These are phyloP conservation scores for Synanthedon tipuliformis DNA, from an alignment of 2,888 invertebrate species.

Conservation along the genomic window DNA sequence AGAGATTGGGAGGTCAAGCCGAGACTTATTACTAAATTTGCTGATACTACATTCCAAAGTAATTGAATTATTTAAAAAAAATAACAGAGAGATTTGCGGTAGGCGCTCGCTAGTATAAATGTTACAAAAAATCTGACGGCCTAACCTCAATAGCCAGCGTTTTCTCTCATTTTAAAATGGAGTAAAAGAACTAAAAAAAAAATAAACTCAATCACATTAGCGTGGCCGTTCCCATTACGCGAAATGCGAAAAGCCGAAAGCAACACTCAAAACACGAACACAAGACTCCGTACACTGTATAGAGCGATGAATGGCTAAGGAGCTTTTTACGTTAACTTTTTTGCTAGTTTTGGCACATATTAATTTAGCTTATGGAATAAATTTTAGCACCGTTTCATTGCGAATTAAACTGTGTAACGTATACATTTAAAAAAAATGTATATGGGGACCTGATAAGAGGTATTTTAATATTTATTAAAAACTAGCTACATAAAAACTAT, in stretches of 20 bases:
- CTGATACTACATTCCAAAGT: too few species aligned
- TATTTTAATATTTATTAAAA: too few species aligned
- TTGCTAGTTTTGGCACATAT: neutral
- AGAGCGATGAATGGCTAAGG: neutral
- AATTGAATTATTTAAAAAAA: too few species aligned
- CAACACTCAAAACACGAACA: conserved; percentile 1
- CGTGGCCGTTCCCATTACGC: conserved; percentile 37
- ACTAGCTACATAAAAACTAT: too few species aligned
- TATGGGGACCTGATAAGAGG: too few species aligned
- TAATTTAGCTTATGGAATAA: neutral
- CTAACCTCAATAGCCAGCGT: conserved; percentile 23
- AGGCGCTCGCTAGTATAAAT: conserved; percentile 4
- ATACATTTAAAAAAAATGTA: too few species aligned
- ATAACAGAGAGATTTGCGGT: too few species aligned
- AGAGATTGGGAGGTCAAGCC: too few species aligned
- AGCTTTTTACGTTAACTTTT: neutral
- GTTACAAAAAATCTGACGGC: conserved; percentile 9
- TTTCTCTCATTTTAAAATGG: conserved; percentile 32
- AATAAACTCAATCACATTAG: conserved; percentile 58
- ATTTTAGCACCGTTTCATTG: too few species aligned
- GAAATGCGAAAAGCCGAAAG: conserved; percentile 21
- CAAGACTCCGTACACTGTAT: neutral
- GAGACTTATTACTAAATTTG: too few species aligned
- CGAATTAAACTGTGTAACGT: too few species aligned
- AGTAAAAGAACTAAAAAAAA: conserved; percentile 31